Evolutionary conservation across 2,888 invertebrate species (phyloP).

Genomic region (Athetis lepigone): DNA sequence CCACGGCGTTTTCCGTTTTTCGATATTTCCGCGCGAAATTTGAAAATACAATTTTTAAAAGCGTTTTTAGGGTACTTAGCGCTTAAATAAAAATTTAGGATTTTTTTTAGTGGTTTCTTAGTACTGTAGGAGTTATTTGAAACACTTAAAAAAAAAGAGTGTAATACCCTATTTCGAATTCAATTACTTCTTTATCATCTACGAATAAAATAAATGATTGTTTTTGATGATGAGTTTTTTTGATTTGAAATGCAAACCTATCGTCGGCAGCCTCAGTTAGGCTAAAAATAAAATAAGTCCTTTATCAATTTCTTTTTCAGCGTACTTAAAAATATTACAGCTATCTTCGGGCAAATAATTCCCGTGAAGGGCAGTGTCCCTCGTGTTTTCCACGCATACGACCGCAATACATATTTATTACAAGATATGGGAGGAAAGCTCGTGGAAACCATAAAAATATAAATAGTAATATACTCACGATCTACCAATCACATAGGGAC

Average conservation of each 20-base stretch:
- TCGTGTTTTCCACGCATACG: constrained; percentile 37
- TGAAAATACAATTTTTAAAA: no score
- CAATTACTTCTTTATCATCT: no score
- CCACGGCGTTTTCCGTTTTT: no score
- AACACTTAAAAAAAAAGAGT: no score
- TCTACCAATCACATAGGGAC: constrained; percentile 33
- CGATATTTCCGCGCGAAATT: no score
- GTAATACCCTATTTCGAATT: no score
- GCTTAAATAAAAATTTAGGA: no score
- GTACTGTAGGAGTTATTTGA: no score
- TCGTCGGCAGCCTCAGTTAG: background rate
- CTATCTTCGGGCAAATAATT: constrained; percentile 34
- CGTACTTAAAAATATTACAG: constrained; percentile 23
- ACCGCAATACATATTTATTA: constrained; percentile 56
- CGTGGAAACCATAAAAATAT: constrained; percentile 42
- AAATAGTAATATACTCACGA: constrained; percentile 42
- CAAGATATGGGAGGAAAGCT: constrained; percentile 26
- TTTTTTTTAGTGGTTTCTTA: no score
- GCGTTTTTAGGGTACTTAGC: no score
- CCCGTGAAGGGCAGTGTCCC: constrained; percentile 42
- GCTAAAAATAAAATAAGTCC: background rate
- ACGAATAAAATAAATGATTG: no score
- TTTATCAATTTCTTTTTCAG: constrained; percentile 10
- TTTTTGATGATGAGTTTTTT: no score
- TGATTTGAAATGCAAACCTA: background rate